Evolutionary conservation across 2,888 invertebrate genomes (phyloP).

Genomic region (Cosmopolites sordidus): DNA sequence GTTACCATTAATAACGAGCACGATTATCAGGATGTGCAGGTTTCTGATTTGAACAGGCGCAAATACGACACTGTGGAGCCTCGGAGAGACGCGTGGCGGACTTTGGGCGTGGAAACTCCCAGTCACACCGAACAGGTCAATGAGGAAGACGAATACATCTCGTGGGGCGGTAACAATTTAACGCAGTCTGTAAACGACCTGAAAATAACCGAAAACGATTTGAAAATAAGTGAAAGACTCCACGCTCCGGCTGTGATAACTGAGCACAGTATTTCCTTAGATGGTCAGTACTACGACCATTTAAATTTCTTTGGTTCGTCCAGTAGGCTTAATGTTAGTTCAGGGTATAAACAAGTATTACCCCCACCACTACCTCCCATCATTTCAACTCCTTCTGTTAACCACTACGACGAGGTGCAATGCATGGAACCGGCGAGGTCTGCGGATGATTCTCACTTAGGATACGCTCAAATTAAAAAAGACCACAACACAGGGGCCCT

Average conservation of each 20-base stretch:
- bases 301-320: conserved; percentile 77
- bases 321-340: conserved; percentile 60
- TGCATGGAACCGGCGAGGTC: conserved; percentile 64
- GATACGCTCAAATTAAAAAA: conserved; percentile 75
- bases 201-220: conserved; percentile 6
- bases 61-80: conserved; percentile 75
- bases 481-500: conserved; percentile 50
- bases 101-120: conserved; percentile 69
- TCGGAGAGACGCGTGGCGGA: conserved; percentile 76
- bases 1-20: conserved; percentile 7
- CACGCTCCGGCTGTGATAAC: conserved; percentile 54
- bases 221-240: conserved; percentile 3
- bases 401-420: conserved; percentile 72
- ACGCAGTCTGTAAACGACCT: conserved; percentile 6
- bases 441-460: conserved; percentile 76
- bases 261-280: conserved; percentile 32
- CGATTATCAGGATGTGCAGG: conserved; percentile 49
- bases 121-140: conserved; percentile 61
- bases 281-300: conserved; percentile 68
- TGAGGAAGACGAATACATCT: conserved; percentile 48
- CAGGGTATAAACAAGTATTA: conserved; percentile 68
- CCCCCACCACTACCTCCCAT: conserved; percentile 27
- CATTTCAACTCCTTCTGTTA: conserved; percentile 49
- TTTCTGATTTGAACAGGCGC: conserved; percentile 36
- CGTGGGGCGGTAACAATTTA: conserved; percentile 42